A percentile compares a stretch with the other conserved stretches of the same genome.
Conservation (phyloP, 2,888 invertebrate species). For the Cyclophora albipunctata region DNA sequence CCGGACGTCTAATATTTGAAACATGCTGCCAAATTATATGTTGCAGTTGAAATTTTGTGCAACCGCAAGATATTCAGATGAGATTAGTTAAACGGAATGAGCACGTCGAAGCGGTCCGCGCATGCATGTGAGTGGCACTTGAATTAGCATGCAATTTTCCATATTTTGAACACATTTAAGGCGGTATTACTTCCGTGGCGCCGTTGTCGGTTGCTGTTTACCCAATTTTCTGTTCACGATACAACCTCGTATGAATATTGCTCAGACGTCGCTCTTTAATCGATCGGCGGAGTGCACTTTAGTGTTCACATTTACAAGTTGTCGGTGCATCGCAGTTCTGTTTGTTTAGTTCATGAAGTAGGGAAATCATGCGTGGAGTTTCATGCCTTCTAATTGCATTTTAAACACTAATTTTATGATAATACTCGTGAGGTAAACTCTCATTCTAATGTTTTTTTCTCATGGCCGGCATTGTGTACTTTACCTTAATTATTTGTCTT, state of each 20-base stretch:
- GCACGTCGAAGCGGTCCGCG: constrained; percentile 23
- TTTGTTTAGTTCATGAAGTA: neutral
- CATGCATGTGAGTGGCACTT: constrained; percentile 42
- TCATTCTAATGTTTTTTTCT: too few species aligned
- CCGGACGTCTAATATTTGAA: neutral
- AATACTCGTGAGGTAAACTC: too few species aligned
- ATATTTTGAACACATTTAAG: constrained; percentile 48
- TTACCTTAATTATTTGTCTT: too few species aligned
- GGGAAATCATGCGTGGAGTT: neutral
- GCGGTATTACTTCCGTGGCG: constrained; percentile 18
- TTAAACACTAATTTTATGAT: neutral
- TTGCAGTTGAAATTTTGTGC: constrained; percentile 23
- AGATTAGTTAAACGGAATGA: constrained; percentile 49
- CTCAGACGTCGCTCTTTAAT: neutral
- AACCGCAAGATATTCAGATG: constrained; percentile 37
- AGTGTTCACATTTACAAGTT: too few species aligned
- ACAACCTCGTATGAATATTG: neutral
- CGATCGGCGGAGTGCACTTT: too few species aligned
- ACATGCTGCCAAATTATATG: constrained; percentile 22
- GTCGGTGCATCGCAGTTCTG: too few species aligned
- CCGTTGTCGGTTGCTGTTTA: constrained; percentile 3
- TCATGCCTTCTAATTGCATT: neutral
- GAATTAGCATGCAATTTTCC: constrained; percentile 62
- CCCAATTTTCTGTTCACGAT: neutral
- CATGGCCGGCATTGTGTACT: too few species aligned